phyloP scores from a whole-genome alignment of 2,113 vertebrate species.

The Pitta sordida region DNA sequence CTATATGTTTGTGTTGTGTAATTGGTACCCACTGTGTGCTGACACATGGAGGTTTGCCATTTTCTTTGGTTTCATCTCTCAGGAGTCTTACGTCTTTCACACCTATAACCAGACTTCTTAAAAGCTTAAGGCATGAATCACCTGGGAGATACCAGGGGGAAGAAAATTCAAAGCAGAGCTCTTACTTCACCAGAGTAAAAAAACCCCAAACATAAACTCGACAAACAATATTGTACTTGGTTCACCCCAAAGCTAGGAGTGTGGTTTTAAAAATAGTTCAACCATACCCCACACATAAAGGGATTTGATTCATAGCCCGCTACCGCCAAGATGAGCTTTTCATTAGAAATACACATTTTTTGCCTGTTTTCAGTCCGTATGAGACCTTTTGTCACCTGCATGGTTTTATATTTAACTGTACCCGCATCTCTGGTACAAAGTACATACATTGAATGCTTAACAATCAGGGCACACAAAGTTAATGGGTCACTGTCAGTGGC shows the following conservation, averaged over 20 bases:
- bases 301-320: neutral
- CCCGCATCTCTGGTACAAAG: neutral
- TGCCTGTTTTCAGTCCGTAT: neutral
- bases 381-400: neutral
- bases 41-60: neutral
- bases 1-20: neutral
- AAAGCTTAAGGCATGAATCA: neutral
- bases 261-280: neutral
- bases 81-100: neutral
- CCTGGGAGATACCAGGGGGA: neutral
- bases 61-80: neutral
- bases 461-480: neutral
- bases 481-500: neutral
- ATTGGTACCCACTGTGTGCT: fast-evolving
- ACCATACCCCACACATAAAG: neutral
- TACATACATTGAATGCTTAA: neutral
- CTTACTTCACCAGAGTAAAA: neutral
- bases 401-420: neutral
- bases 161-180: neutral
- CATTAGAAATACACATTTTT: neutral
- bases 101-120: neutral
- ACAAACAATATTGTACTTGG: neutral
- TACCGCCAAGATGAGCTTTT: neutral
- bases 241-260: neutral
- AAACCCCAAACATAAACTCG: fast-evolving